Conservation (phyloP, 2,113 vertebrate species). For the Gnathonemus echidnorhynchus region DNA sequence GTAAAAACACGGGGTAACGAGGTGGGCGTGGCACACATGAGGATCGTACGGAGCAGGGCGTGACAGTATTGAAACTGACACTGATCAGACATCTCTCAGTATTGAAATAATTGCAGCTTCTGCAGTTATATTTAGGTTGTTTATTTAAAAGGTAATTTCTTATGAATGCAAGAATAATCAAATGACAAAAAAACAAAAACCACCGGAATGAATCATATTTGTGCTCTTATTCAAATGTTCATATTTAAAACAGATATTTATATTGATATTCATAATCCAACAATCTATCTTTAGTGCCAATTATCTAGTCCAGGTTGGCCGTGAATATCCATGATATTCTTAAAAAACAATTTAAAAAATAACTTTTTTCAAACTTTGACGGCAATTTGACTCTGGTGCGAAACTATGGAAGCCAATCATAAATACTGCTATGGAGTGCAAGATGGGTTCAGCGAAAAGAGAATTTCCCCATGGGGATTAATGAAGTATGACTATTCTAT, state of each 20-base stretch:
- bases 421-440: background rate
- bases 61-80: background rate
- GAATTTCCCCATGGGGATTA: background rate
- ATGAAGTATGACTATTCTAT: background rate
- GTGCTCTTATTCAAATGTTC: background rate
- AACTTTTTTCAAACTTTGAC: background rate
- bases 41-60: too few relatives aligned
- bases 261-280: background rate
- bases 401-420: background rate
- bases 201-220: background rate
- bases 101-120: background rate
- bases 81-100: background rate
- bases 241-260: background rate
- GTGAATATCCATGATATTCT: background rate
- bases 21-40: too few relatives aligned
- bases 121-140: background rate
- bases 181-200: background rate
- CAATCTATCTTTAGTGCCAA: background rate
- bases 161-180: background rate
- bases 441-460: background rate
- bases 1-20: too few relatives aligned
- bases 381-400: background rate
- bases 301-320: background rate
- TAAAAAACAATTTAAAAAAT: background rate
- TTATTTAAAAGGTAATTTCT: background rate